Base-by-base conservation (phyloP, 2,113 vertebrate species). In the Scatophagus argus region DNA sequence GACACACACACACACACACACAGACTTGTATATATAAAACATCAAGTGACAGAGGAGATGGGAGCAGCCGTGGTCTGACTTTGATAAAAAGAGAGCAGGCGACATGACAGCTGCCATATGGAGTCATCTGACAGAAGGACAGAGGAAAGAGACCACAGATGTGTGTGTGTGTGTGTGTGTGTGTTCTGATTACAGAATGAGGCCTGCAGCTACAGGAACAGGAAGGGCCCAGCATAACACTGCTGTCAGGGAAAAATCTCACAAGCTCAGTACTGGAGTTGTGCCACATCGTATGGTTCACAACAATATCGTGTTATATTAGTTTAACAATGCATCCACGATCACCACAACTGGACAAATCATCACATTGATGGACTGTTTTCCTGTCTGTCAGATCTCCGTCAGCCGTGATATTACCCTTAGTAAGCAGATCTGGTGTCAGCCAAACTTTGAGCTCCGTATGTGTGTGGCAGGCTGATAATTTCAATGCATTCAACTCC, bases 71-170 rank as follows among this genome's bases (percentile, higher is more conserved):
- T 64, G 79, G 75, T 81, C 32, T 56, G 84, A 89, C 87, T 84
- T 79, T 69, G 82, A 87, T 81, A 71, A 74, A 82, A 72, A 38
- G 38, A 43, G 52, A 72, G 75, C 71, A 59, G 78, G 66, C 39
- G 72, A 78, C 73, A 69, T 85, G 86, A 89, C 66, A 88, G 79
- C 81, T 84, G 81, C 76, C 87, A 79, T 83, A 89, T 83, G 89
- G 84, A 83, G 63, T 74, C 84, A 76, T 86, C 73, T 81, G 85
- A 88, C 81, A 82, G 78, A 69, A 60, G 78, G 74, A 61, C 72
- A 46, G 75, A 51, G 38, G 47, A 55, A 29, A 47, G 68, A 70
- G 64, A 65, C n/a, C 61, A 31, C 67, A 71, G 59, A 65, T 60
- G 74, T 49, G 46, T 55, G 63, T 54, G 47, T 58, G 54, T 47